phyloP scores from a whole-genome alignment of 2,113 vertebrate species.

The Prietella phreatophila region DNA sequence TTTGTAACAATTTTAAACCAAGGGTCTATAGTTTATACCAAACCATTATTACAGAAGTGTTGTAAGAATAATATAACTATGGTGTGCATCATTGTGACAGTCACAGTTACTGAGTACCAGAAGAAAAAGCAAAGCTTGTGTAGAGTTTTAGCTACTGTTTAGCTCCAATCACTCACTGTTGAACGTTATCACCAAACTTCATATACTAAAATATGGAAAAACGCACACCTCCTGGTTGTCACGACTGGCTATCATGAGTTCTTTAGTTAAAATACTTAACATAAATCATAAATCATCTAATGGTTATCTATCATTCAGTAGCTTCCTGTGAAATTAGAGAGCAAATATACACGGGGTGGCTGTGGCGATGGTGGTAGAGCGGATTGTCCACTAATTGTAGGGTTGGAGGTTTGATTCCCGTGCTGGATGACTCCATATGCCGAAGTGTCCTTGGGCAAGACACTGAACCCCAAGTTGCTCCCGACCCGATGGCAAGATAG shows the following conservation, averaged over 20 bases:
- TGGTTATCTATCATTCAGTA: background rate
- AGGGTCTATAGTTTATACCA: background rate
- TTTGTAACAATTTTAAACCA: background rate
- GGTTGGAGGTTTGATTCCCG: no score
- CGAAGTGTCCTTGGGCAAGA: no score
- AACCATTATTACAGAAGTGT: background rate
- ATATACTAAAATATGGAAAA: background rate
- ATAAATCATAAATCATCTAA: background rate
- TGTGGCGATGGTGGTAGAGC: no score
- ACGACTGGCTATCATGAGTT: background rate
- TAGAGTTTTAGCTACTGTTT: background rate
- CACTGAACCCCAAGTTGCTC: no score
- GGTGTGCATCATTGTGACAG: background rate
- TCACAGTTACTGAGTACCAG: background rate
- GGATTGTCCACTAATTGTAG: no score
- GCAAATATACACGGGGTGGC: no score
- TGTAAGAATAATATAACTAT: background rate
- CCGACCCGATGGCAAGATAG: no score
- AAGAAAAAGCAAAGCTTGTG: background rate
- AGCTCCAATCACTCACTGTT: background rate
- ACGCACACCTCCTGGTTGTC: background rate
- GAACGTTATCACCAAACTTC: background rate
- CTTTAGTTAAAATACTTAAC: background rate
- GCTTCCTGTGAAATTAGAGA: background rate
- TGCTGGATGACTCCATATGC: no score